Evolutionary conservation across 92 coral and sea anemone genomes (phyloP).

Genomic region (Zoanthus solanderi): DNA sequence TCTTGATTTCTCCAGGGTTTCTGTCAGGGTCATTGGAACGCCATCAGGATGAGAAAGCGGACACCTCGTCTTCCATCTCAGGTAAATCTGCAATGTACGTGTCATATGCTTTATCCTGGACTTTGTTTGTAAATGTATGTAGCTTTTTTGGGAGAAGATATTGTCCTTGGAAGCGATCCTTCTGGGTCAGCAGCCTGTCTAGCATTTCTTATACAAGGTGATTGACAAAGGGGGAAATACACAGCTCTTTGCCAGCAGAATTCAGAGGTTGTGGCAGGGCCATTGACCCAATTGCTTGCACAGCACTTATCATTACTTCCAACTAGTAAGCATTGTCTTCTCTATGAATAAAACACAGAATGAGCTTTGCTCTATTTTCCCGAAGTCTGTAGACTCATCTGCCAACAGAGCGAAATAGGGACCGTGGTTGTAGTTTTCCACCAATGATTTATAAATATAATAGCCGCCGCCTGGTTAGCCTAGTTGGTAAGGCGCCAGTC

Average conservation of each 20-base stretch:
- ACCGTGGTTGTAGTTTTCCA: too few species aligned
- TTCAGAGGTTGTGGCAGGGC: neutral
- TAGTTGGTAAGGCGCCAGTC: too few species aligned
- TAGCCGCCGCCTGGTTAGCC: too few species aligned
- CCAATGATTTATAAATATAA: too few species aligned
- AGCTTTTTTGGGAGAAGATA: constrained; percentile 36
- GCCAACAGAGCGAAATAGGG: too few species aligned
- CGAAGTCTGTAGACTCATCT: too few species aligned
- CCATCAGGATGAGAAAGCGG: constrained; percentile 29
- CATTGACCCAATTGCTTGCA: constrained; percentile 31
- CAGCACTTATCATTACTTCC: too few species aligned
- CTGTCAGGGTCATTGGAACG: constrained; percentile 39
- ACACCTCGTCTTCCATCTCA: constrained; percentile 43
- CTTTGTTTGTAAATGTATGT: constrained; percentile 26
- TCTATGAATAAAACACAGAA: too few species aligned
- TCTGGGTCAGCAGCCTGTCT: constrained; percentile 3
- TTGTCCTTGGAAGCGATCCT: constrained; percentile 41
- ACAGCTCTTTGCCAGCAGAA: neutral
- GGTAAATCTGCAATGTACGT: constrained; percentile 23
- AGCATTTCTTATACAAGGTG: neutral
- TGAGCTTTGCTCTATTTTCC: too few species aligned
- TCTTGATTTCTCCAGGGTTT: constrained; percentile 35
- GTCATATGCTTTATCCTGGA: constrained; percentile 37
- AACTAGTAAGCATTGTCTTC: too few species aligned
- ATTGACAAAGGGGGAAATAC: neutral